Evolutionary conservation across 2,888 invertebrate species (phyloP).

Genomic region (Pyrocoelia pectoralis): DNA sequence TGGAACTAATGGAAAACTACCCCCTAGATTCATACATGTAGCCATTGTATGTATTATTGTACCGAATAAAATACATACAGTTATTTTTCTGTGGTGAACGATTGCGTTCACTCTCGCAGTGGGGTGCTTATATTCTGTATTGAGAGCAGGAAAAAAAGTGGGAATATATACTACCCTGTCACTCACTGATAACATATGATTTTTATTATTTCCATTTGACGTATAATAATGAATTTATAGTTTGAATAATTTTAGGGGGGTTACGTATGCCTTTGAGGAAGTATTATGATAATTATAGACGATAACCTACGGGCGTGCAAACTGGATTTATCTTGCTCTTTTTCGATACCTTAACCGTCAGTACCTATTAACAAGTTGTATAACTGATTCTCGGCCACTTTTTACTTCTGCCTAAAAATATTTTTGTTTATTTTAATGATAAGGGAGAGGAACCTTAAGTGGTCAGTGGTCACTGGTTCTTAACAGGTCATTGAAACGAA

Average conservation of each 20-base stretch:
- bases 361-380: too few relatives aligned
- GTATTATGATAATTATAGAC: constrained; percentile 9
- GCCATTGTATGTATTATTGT: constrained; percentile 37
- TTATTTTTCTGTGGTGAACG: constrained; percentile 35
- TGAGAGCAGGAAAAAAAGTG: constrained; percentile 2
- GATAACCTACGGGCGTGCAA: background rate
- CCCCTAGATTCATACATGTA: constrained; percentile 40
- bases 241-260: constrained; percentile 13
- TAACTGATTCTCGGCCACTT: too few relatives aligned
- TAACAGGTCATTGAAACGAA: too few relatives aligned
- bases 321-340: too few relatives aligned
- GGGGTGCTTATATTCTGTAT: constrained; percentile 21
- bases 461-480: too few relatives aligned
- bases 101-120: constrained; percentile 30
- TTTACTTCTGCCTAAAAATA: too few relatives aligned
- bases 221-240: constrained; percentile 26
- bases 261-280: background rate
- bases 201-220: constrained; percentile 25
- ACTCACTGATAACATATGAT: constrained; percentile 28
- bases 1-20: constrained; percentile 51
- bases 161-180: constrained; percentile 20
- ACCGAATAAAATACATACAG: constrained; percentile 38
- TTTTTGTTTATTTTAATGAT: too few relatives aligned
- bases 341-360: too few relatives aligned
- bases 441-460: too few relatives aligned